Conservation (phyloP, 2,797 vertebrate genomes). For the Microcaecilia unicolor region DNA sequence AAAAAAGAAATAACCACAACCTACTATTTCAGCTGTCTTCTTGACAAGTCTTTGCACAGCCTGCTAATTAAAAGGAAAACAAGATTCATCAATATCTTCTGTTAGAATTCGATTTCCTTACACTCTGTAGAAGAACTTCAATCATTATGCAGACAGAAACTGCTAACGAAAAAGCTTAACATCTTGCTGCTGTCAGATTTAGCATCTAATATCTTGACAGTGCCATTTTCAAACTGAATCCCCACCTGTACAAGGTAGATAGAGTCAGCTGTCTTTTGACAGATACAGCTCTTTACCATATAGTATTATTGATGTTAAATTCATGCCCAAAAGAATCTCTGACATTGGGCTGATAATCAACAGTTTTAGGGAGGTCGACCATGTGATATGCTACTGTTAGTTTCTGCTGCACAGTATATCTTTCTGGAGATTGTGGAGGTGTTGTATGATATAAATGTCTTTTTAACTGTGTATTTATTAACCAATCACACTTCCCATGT, state of each 20-base stretch:
- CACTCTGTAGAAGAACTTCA: not conserved
- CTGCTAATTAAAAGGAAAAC: not conserved
- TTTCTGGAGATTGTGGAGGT: too few species aligned
- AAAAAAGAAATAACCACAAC: not conserved
- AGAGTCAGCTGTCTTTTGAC: too few species aligned
- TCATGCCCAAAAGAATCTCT: too few species aligned
- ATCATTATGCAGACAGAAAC: conserved; percentile 2
- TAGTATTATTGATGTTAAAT: too few species aligned
- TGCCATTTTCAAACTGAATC: not conserved
- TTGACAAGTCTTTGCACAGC: not conserved
- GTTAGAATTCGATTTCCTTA: conserved; percentile 3
- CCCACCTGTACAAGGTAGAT: not conserved
- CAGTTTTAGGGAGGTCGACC: too few species aligned
- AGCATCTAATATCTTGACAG: not conserved
- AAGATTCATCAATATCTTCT: not conserved
- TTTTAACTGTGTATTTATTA: too few species aligned
- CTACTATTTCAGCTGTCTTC: not conserved
- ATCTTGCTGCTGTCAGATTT: not conserved
- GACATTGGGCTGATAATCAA: too few species aligned
- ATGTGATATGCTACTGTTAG: too few species aligned
- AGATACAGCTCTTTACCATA: too few species aligned
- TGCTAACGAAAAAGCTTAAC: not conserved
- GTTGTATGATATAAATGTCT: too few species aligned
- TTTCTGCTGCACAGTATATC: too few species aligned
- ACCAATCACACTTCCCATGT: too few species aligned